Base-by-base conservation (phyloP, 2,113 vertebrate species). In the Coregonus clupeaformis region DNA sequence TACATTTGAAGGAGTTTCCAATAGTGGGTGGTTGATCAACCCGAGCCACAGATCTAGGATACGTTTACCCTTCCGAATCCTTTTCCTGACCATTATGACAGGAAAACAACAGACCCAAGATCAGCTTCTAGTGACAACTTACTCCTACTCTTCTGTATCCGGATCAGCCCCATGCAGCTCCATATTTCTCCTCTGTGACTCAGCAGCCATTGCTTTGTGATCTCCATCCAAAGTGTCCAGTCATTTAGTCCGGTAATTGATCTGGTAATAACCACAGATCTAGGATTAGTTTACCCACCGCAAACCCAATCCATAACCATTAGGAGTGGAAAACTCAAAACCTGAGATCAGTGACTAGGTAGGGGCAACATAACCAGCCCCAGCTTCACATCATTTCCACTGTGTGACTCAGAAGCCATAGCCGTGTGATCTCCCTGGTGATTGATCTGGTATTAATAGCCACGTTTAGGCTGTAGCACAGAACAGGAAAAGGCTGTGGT, bases 1-100 rank as follows among this genome's bases (percentile, higher is more conserved):
- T 74, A 72, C 60, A 27, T 81, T 86, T 65, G 65, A 73, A 81
- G 4, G 24, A 6, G 63, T 25, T 62, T n/a, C 22, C 25, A 25
- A n/a, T 25, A 11, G 60, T 65, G 63, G 25, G 12, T 55, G 52
- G 52, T 55, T 55, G 52, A 55, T 55, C 14, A 55, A 55, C 52
- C 52, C 1, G 6, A 55, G 52, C 14, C 52, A 55, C 52, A 55
- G 1, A 55, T 55, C 52, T 20, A 55, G 52, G 52, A 20, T 55
- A 16, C 4, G 4, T 55, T 55, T 55, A 55, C 16, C 16, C 16
- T 20, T 6, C 16, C 52, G 1, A 4, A 18, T 55, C 16, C 16
- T 55, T 20, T 55, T 20, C 52, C 6, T 55, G 4, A 55, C 52
- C 16, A 6, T 55, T 55, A 55, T 55, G 18, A 55, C 20, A 20